Percentiles rank a stretch among this genome's conserved stretches.
Evolutionary conservation across 2,113 vertebrate genomes (phyloP).

Genomic region (western clawed frog (Xenopus tropicalis)): UCB_Xtro_10.0 CM004443.2:93616001-93616500

Average conservation of each 20-base stretch:
- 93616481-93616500: no score
- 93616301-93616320: constrained; percentile 85
- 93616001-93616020: no score
- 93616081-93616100: no score
- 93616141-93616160: no score
- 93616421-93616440: constrained; percentile 54
- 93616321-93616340: constrained; percentile 88
- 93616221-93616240: constrained; percentile 82
- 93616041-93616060: no score
- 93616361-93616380: constrained; percentile 75
- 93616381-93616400: constrained; percentile 69
- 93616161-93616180: constrained; percentile 19
- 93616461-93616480: neutral
- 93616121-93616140: no score
- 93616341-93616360: constrained; percentile 75
- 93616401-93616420: constrained; percentile 73
- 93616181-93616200: constrained; percentile 87
- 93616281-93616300: constrained; percentile 91
- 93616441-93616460: neutral
- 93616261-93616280: constrained; percentile 85
- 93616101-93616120: no score
- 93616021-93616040: no score
- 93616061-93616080: no score
- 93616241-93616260: constrained; percentile 92
- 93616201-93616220: constrained; percentile 84